Conservation (phyloP, 2,113 vertebrate genomes). For the Zosterops borbonicus region DNA sequence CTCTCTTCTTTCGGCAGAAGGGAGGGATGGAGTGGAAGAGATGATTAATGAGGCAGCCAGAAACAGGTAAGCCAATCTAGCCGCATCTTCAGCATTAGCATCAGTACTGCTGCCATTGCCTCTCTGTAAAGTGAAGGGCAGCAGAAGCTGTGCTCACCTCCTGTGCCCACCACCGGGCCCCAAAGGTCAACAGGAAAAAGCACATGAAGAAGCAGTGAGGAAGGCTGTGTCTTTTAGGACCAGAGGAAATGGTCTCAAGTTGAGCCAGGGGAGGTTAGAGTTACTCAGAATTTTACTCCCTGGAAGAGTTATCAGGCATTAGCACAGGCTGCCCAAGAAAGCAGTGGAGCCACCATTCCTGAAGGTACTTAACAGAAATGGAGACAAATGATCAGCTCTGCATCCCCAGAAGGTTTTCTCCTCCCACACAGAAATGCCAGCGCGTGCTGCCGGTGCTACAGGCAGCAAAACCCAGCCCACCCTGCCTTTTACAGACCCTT, state of each 20-base stretch:
- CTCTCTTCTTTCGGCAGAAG: background rate
- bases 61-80: background rate
- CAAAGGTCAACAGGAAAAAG: fast-evolving
- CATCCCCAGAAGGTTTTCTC: background rate
- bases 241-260: background rate
- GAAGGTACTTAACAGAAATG: background rate
- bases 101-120: background rate
- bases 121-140: background rate
- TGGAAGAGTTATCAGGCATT: background rate
- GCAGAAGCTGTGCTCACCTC: background rate
- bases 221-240: background rate
- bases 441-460: background rate
- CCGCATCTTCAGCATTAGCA: background rate
- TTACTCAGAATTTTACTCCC: background rate
- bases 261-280: background rate
- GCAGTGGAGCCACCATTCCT: background rate
- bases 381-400: background rate
- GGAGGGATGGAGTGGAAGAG: background rate
- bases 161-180: too few species aligned
- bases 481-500: background rate
- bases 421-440: background rate
- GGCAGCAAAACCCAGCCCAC: fast-evolving
- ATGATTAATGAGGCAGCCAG: background rate
- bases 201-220: background rate
- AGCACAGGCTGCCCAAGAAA: background rate